Evolutionary conservation across 2,113 vertebrate species (phyloP).

Genomic region (Rutilus rutilus): DNA sequence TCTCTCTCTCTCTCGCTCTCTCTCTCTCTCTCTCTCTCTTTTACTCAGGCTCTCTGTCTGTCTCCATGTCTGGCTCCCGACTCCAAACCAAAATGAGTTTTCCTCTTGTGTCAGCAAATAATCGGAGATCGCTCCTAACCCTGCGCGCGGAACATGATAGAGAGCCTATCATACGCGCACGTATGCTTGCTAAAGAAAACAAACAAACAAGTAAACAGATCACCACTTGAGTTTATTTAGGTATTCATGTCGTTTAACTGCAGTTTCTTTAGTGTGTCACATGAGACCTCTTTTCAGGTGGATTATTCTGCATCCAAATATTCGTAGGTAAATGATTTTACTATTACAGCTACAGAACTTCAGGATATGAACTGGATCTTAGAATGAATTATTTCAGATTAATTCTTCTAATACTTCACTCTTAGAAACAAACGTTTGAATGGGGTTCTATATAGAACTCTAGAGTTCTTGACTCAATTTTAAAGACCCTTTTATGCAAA

Average conservation of each 20-base stretch:
- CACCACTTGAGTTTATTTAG: background rate
- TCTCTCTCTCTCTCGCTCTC: constrained; percentile 64
- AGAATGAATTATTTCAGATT: too few species aligned
- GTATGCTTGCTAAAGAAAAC: constrained; percentile 55
- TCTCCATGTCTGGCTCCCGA: constrained; percentile 46
- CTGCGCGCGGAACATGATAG: constrained; percentile 41
- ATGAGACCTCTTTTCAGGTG: background rate
- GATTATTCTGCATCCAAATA: background rate
- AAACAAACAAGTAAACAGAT: constrained; percentile 36
- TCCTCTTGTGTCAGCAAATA: constrained; percentile 75
- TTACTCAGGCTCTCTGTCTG: background rate
- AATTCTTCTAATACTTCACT: too few species aligned
- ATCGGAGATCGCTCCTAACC: constrained; percentile 66
- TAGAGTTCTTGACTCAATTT: too few species aligned
- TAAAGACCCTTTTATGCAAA: too few species aligned
- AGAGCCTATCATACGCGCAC: background rate
- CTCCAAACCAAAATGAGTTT: constrained; percentile 62
- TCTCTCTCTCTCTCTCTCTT: constrained; percentile 11
- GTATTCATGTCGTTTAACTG: background rate
- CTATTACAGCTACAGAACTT: too few species aligned
- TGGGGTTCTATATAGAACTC: too few species aligned
- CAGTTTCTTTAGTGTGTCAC: background rate
- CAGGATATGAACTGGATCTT: too few species aligned
- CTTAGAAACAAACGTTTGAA: too few species aligned
- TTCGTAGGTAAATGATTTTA: background rate